phyloP scores from a whole-genome alignment of 2,888 invertebrate genomes.

The Mystacides longicornis region DNA sequence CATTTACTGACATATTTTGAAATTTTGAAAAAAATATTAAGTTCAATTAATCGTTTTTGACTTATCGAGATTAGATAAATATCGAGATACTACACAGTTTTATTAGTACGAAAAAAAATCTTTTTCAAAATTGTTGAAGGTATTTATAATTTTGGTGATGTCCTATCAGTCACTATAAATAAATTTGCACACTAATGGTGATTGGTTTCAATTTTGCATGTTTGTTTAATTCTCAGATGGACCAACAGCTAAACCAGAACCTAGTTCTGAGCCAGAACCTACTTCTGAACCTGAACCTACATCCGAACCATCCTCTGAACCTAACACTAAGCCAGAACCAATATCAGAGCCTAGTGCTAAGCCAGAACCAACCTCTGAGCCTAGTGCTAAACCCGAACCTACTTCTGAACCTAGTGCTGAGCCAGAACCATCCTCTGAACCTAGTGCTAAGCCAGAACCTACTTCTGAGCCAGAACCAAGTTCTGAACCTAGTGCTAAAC shows the following conservation, averaged over 20 bases:
- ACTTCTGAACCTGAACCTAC: constrained; percentile 36
- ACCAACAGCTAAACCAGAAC: constrained; percentile 33
- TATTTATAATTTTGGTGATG: constrained; percentile 1
- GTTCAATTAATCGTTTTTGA: too few species aligned
- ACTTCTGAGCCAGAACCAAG: constrained; percentile 39
- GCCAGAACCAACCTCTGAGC: constrained; percentile 36
- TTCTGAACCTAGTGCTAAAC: constrained; percentile 36
- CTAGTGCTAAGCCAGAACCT: constrained; percentile 40
- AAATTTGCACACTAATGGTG: constrained; percentile 9
- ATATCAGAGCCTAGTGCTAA: constrained; percentile 34
- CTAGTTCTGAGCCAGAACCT: constrained; percentile 37
- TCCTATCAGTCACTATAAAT: not conserved
- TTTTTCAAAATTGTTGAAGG: too few species aligned
- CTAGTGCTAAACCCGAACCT: constrained; percentile 37
- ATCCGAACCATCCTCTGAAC: constrained; percentile 35
- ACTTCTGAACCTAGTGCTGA: constrained; percentile 42
- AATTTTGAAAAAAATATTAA: too few species aligned
- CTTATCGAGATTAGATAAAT: too few species aligned
- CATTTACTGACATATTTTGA: too few species aligned
- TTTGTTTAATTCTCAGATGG: constrained; percentile 32
- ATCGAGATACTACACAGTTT: too few species aligned
- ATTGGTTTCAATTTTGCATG: constrained; percentile 18
- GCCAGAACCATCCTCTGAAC: constrained; percentile 40
- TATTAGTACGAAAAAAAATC: too few species aligned
- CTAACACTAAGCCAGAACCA: constrained; percentile 38